A percentile compares a stretch with the other conserved stretches of the same genome.
Evolutionary conservation across 2,113 vertebrate species (phyloP).

Genomic region (Conger conger): DNA sequence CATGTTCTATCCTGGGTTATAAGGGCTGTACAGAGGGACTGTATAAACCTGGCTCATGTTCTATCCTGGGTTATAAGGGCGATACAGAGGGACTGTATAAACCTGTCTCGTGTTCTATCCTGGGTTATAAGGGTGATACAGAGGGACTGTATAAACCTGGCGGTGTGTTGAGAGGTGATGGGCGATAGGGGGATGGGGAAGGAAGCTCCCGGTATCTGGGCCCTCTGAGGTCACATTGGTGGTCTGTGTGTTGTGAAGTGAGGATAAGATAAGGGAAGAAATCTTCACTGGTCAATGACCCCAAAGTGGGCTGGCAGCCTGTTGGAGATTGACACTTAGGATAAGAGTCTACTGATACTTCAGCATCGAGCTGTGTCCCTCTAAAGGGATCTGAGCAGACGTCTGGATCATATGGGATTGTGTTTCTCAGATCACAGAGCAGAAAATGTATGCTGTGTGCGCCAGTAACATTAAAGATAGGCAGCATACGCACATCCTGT

Average conservation of each 20-base stretch:
- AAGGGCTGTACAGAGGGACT: too few species aligned
- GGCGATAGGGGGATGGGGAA: neutral
- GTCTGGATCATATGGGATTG: neutral
- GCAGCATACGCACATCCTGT: too few species aligned
- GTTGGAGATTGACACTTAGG: neutral
- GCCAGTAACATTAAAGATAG: too few species aligned
- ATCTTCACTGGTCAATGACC: neutral
- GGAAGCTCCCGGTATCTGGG: neutral
- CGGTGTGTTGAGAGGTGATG: neutral
- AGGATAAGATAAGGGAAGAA: too few species aligned
- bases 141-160: too few species aligned
- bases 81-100: too few species aligned
- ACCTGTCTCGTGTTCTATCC: too few species aligned
- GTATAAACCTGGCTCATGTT: too few species aligned
- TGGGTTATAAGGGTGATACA: too few species aligned
- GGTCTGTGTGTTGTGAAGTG: neutral
- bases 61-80: too few species aligned
- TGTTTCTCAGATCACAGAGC: neutral
- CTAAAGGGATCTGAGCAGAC: neutral
- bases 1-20: too few species aligned
- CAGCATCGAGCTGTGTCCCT: neutral
- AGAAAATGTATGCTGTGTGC: too few species aligned
- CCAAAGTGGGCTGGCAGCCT: neutral
- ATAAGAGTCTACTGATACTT: neutral
- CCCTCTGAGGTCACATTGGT: neutral